Conservation (phyloP, 2,888 invertebrate species). For the Ametastegia equiseti region DNA sequence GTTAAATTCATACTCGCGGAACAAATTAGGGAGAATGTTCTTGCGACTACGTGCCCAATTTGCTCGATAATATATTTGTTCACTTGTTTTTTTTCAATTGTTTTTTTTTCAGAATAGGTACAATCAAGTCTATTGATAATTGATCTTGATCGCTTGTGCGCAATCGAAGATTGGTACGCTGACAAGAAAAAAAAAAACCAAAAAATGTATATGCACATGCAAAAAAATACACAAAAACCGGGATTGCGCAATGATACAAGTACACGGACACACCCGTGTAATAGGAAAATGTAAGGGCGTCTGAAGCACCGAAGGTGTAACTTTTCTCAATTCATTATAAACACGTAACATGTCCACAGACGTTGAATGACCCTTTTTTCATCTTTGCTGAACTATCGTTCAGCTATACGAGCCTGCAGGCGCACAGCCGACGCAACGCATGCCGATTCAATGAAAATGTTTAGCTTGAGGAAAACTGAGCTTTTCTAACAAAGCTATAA, state of each 20-base stretch:
- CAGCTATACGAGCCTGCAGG: not conserved
- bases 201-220: no score
- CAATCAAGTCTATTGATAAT: not conserved
- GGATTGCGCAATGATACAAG: not conserved
- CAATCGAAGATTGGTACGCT: not conserved
- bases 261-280: not conserved
- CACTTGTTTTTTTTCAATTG: no score
- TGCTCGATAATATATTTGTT: not conserved
- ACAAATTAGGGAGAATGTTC: constrained; percentile 16
- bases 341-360: not conserved
- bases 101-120: not conserved
- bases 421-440: not conserved
- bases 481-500: no score
- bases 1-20: constrained; percentile 6
- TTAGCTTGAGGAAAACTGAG: not conserved
- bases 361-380: not conserved
- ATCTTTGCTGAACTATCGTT: not conserved
- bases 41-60: not conserved
- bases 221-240: not conserved
- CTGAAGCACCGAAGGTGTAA: constrained; percentile 1
- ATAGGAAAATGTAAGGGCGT: constrained; percentile 12
- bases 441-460: not conserved
- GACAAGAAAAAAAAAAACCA: not conserved
- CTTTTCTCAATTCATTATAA: constrained; percentile 1
- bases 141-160: not conserved